These are phyloP conservation scores for Danio aesculapii DNA, from an alignment of 2,797 vertebrate genomes.

Conservation along the genomic window DNA sequence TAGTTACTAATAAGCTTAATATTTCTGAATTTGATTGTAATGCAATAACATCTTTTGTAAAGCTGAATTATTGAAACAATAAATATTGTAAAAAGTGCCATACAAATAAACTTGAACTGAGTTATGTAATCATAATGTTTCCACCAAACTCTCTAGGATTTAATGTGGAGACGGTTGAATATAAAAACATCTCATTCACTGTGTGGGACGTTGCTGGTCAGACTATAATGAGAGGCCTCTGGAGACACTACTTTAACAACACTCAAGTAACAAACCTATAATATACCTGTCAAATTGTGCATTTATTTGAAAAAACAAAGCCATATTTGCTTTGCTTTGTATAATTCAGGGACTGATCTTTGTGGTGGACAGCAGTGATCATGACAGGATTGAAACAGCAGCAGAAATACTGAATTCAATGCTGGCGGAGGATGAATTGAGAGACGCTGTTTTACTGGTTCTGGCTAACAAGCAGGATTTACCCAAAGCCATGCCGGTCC, in stretches of 20 bases:
- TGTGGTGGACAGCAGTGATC: conserved; percentile 58
- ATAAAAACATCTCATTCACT: conserved; percentile 95
- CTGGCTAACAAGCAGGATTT: conserved; percentile 60
- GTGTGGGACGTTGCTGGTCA: conserved; percentile 96
- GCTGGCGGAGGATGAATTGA: conserved; percentile 46
- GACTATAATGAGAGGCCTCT: conserved; percentile 89
- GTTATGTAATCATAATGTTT: too few relatives aligned
- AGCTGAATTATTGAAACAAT: too few relatives aligned
- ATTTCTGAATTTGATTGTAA: too few relatives aligned
- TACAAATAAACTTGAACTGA: too few relatives aligned
- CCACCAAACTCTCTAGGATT: conserved; percentile 77
- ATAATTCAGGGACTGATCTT: conserved; percentile 54
- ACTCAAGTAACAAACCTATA: conserved; percentile 81
- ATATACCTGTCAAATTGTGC: not conserved
- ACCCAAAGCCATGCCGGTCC: conserved; percentile 43
- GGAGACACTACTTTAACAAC: conserved; percentile 93
- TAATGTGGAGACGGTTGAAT: conserved; percentile 95
- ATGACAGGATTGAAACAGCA: conserved; percentile 43
- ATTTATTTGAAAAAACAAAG: too few relatives aligned
- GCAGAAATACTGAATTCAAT: conserved; percentile 39
- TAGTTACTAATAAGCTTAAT: too few relatives aligned
- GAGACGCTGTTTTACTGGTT: conserved; percentile 41
- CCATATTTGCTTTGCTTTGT: not conserved
- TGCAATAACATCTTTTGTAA: too few relatives aligned
- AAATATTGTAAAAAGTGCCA: too few relatives aligned